Base-by-base conservation (phyloP, 2,888 invertebrate genomes). In the Thyatira batis region DNA sequence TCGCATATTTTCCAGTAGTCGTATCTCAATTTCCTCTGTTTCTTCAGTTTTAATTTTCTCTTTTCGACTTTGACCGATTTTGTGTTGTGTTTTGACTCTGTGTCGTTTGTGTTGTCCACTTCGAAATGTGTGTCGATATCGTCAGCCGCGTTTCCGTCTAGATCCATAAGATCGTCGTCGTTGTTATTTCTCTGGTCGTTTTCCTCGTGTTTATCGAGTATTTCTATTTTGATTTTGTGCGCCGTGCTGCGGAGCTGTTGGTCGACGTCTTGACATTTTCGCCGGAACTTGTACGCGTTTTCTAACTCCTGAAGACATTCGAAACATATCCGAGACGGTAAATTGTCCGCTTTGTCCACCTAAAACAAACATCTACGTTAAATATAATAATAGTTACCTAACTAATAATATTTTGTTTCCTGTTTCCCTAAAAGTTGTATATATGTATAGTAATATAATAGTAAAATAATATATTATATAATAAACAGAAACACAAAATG, bases 1-100 rank as follows among this genome's bases (percentile, higher is more conserved):
- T 92, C 92, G 63, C 92, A 92, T 13, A 92, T 83, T 65, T 92
- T 91, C 82, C 81, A 84, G 55, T 92, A 92, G 50, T 86, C 80
- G 58, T 92, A 92, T 67, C 73, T 84, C 4, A 71, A 52, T 85
- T 84, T 86, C 0, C 75, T 69, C 0, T 65, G 52, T 53, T 78
- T 86, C 55, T 80, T 84, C 51, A 64, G 72, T 51, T 71, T 80
- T n/a, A 11, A 4, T 17, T 17, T 39, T 17, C 17, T 48, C 27
- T 20, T 13, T 27, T 48, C 48, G 9, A 70, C 63, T 30, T 69
- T 51, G 21, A 55, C 48, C 20, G 56, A 56, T 54, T 76, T 78
- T 2, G 62, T 55, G 20, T 69, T 71, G 9, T 61, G 61, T 52
- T 66, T 64, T 6, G 62, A 49, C 30, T 71, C 57, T 9, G 56